A percentile compares a stretch with the other conserved stretches of the same genome.
Evolutionary conservation across 2,888 invertebrate species (phyloP).

Genomic region (Gasteruption jaculator): DNA sequence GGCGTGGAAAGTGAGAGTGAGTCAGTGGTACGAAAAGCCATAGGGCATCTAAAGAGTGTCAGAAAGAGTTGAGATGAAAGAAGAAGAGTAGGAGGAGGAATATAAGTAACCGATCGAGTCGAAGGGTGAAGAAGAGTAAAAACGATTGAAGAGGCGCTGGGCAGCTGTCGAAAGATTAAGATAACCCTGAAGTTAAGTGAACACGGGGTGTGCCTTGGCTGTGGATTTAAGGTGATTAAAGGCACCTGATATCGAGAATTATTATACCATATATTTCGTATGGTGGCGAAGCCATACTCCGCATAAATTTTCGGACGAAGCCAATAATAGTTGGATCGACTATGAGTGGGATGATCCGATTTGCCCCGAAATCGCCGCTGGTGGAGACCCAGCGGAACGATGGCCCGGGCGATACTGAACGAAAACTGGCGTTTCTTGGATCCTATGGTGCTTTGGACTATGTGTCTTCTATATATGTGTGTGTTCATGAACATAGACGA

Average conservation of each 20-base stretch:
- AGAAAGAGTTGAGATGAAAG: neutral
- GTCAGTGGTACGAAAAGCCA: neutral
- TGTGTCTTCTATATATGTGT: neutral
- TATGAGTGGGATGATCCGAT: too few species aligned
- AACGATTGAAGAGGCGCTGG: slow-evolving; percentile 43
- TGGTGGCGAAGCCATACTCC: slow-evolving; percentile 37
- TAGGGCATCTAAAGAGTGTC: neutral
- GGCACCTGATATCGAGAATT: slow-evolving; percentile 51
- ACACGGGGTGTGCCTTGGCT: slow-evolving; percentile 43
- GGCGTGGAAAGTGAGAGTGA: neutral
- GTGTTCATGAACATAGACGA: neutral
- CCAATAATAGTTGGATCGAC: slow-evolving; percentile 23
- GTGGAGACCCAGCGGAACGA: slow-evolving; percentile 13
- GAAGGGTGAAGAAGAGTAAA: slow-evolving; percentile 29
- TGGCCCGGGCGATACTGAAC: too few species aligned
- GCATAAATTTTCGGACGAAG: slow-evolving; percentile 32
- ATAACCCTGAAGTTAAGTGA: slow-evolving; percentile 50
- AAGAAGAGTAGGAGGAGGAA: slow-evolving; percentile 10
- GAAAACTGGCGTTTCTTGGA: neutral
- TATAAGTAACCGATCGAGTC: slow-evolving; percentile 29
- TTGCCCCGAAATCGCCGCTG: slow-evolving; percentile 9
- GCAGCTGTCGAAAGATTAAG: slow-evolving; percentile 52
- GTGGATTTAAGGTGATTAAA: slow-evolving; percentile 52
- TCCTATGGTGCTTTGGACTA: neutral
- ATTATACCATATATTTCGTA: slow-evolving; percentile 45